Percentiles rank a stretch among this genome's conserved stretches.
Evolutionary conservation across 2,113 vertebrate species (phyloP).

Genomic region (Myiopsitta monachus): DNA sequence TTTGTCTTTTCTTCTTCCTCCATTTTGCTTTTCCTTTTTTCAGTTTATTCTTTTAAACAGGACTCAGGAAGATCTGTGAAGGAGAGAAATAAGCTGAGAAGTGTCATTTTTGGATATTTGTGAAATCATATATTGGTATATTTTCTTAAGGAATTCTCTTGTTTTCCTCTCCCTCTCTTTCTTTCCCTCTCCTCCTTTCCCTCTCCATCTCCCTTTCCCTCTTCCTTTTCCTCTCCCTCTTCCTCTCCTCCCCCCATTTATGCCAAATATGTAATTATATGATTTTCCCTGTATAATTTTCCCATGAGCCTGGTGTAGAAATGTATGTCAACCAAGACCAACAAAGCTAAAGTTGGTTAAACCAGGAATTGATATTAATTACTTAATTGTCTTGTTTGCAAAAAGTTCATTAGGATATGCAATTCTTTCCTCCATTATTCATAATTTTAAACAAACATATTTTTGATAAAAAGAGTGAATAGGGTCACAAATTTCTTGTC

Average conservation of each 20-base stretch:
- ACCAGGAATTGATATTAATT: background rate
- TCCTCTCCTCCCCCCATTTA: background rate
- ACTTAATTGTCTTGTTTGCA: background rate
- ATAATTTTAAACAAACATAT: background rate
- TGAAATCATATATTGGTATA: background rate
- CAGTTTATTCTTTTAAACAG: background rate
- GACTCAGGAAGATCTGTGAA: background rate
- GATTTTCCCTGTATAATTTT: background rate
- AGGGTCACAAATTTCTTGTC: background rate
- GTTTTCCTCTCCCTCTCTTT: background rate
- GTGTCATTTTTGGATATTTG: background rate
- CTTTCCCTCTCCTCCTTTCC: background rate
- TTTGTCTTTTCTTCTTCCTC: background rate
- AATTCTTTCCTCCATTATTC: fast-evolving
- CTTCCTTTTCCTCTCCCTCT: background rate
- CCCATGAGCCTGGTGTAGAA: background rate
- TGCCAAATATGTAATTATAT: background rate
- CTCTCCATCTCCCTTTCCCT: background rate
- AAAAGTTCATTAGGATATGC: background rate
- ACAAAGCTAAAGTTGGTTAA: background rate
- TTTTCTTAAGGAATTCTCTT: background rate
- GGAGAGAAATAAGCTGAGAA: background rate
- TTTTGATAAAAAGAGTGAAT: background rate
- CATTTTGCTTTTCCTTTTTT: background rate
- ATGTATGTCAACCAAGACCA: background rate